Evolutionary conservation across 2,113 vertebrate genomes (phyloP), one percentile per base, ranked within the genome.

Genomic region (Rattus rattus): DNA sequence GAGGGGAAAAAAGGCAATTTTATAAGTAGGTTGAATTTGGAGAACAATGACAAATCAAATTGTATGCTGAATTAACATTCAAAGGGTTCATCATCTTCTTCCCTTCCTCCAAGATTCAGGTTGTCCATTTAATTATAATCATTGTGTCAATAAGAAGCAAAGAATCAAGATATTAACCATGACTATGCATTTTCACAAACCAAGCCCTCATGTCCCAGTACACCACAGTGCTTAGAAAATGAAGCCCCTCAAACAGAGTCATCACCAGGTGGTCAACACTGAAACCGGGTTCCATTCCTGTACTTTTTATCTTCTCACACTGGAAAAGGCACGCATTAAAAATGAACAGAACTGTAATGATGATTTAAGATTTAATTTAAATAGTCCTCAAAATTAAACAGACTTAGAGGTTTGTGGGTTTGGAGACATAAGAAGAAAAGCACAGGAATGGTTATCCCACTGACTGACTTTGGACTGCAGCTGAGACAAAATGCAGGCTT

Each of bases 391-490:
- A 84, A 95, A 92, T 52, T 61, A 83, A 75, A 94, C 94, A 92
- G 13, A 93, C 84, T 63, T 95, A 80, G 16, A 77, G 65, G 49
- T 97, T 79, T 94, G 84, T 93, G 22, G 91, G 95, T 47, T 77
- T 98, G 96, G 96, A 93, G 24, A 94, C 73, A 56, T 85, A 95
- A 97, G 97, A 98, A 98, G 97, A 98, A 99, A 99, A 98, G 99
- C 98, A 98, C 98, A 99, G 98, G 99, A 99, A 99, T 95, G 98
- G 98, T 69, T 96, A 98, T 97, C 97, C 97, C 98, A 96, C 90
- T 97, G 70, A 97, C 84, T 98, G 97, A 95, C 97, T 97, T 90
- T 98, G 94, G 83, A 97, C 96, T 98, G 98, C 94, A 97, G 93
- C 6, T 98, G 97, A 98, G 98, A 98, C 92, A 98, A 98, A 98